Conservation (phyloP, 2,113 vertebrate species). For the human (Homo sapiens) region GRCh38 chr18:31404001-31404500, state of each 20-base stretch:
- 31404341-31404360: neutral
- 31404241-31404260: neutral
- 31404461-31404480: neutral
- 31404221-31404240: neutral
- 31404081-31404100: neutral
- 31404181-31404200: neutral
- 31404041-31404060: neutral
- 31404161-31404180: neutral
- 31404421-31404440: neutral
- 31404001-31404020: neutral
- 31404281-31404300: neutral
- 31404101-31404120: neutral
- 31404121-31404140: slow-evolving; percentile 32
- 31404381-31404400: neutral
- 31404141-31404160: neutral
- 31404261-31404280: neutral
- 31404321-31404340: neutral
- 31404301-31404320: neutral
- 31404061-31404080: neutral
- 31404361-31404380: neutral
- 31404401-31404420: neutral
- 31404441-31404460: neutral
- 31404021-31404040: neutral
- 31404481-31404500: neutral
- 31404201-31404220: neutral